Evolutionary conservation across 2,888 invertebrate species (phyloP), one percentile per base, ranked within the genome.

Genomic region (Argyresthia goedartella): DNA sequence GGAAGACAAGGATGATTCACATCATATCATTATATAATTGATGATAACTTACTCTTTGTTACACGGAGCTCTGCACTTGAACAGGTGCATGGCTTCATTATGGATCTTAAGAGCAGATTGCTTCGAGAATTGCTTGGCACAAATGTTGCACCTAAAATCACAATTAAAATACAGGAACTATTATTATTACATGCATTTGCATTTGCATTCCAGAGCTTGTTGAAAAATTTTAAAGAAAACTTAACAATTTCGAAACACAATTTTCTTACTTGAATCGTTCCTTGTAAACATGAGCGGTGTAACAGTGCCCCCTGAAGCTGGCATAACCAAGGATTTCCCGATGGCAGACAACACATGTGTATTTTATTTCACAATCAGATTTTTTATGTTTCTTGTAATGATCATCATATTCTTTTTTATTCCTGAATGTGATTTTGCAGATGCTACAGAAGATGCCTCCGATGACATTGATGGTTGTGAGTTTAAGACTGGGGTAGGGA

Each of bases 261-360:
- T 14, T 49, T 49, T 36, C 87, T 80, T 61, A 89, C 89, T 81
- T 87, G 64, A 82, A 88, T 70, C 85, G 79, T 52, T 88, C 80
- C 64, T 88, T 89, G 15, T 80, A 80, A 44, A 89, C 87, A 65
- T 90, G 90, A 10, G 72, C 70, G 49, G 66, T 66, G 65, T 90
- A 90, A 69, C 90, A 89, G 68, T 90, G 90, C 34, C 88, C 88
- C 52, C 89, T 77, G 70, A 89, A 89, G 53, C 86, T 88, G 1
- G 87, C 80, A 65, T 90, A 90, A 52, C 82, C 82, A 39, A 76
- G 70, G 55, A 88, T 79, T 55, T 88, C 82, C 60, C 87, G 88
- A 59, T 76, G 76, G 65, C 90, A 90, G 55, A 80, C 79, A 8
- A 89, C 86, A 65, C 90, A 90, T 8, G 89, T 89, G 67, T 90